phyloP scores from a whole-genome alignment of 2,113 vertebrate genomes.

The Sinocyclocheilus anophthalmus region DNA sequence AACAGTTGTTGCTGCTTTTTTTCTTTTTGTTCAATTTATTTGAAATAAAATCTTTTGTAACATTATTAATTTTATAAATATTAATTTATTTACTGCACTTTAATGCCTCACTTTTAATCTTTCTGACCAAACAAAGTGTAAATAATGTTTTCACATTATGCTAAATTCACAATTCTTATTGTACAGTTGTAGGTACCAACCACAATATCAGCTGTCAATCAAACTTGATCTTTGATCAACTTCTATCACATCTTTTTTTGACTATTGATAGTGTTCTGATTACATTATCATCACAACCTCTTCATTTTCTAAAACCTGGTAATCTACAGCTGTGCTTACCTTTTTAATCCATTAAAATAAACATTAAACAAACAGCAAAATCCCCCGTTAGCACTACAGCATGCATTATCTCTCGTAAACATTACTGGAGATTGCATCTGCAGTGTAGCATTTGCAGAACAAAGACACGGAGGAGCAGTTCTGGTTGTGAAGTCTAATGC shows the following conservation, averaged over 20 bases:
- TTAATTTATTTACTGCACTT: neutral
- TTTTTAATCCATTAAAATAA: neutral
- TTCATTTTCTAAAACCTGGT: neutral
- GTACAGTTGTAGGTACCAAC: too few relatives aligned
- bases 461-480: neutral
- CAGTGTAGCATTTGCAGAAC: slow-evolving; percentile 10
- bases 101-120: too few relatives aligned
- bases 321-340: too few relatives aligned
- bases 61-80: neutral
- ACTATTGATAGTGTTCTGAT: neutral
- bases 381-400: neutral
- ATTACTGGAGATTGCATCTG: slow-evolving; percentile 20
- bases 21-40: neutral
- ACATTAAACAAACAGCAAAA: neutral
- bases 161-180: too few relatives aligned
- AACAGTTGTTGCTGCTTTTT: too few relatives aligned
- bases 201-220: too few relatives aligned
- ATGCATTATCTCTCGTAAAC: slow-evolving; percentile 27
- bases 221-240: too few relatives aligned
- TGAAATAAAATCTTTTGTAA: neutral
- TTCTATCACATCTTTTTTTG: too few relatives aligned
- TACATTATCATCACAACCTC: neutral
- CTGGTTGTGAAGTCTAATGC: neutral
- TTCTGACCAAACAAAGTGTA: too few relatives aligned
- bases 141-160: too few relatives aligned